Evolutionary conservation across 2,888 invertebrate species (phyloP).

Genomic region (Dione juno): DNA sequence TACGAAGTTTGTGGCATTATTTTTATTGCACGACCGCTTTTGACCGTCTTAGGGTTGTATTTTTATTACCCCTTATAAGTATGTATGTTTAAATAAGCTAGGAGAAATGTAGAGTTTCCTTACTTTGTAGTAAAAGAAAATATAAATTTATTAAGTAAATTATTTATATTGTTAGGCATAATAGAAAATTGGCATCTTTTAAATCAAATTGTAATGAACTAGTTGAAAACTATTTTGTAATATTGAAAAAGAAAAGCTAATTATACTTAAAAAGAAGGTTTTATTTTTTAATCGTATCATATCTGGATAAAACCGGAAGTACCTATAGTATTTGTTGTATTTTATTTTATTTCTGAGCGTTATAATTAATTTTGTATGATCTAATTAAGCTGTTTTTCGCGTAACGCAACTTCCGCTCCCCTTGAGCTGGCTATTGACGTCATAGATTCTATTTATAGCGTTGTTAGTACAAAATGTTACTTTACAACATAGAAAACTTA

Average conservation of each 20-base stretch:
- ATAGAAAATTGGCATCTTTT: too few species aligned
- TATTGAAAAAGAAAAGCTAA: too few species aligned
- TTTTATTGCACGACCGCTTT: conserved; percentile 12
- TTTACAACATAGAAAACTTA: background rate
- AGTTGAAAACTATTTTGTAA: too few species aligned
- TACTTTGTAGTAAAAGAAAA: too few species aligned
- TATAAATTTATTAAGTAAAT: too few species aligned
- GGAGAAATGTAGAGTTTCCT: background rate
- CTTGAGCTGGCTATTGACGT: conserved; percentile 29
- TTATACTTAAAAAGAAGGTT: too few species aligned
- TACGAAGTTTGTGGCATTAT: background rate
- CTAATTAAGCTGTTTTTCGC: conserved; percentile 20
- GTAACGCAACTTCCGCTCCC: conserved; percentile 32
- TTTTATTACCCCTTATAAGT: conserved; percentile 21
- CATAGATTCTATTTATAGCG: conserved; percentile 29
- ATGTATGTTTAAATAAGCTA: background rate
- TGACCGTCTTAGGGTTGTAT: conserved; percentile 15
- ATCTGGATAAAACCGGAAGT: background rate
- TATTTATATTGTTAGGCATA: too few species aligned
- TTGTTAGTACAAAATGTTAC: conserved; percentile 7
- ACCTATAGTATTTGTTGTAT: background rate
- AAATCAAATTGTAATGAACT: too few species aligned
- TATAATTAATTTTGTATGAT: conserved; percentile 17
- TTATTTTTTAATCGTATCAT: too few species aligned
- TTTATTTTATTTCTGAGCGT: conserved; percentile 12